Conservation (phyloP, 1,140 invertebrate genomes). For the Gryon sp. region DNA sequence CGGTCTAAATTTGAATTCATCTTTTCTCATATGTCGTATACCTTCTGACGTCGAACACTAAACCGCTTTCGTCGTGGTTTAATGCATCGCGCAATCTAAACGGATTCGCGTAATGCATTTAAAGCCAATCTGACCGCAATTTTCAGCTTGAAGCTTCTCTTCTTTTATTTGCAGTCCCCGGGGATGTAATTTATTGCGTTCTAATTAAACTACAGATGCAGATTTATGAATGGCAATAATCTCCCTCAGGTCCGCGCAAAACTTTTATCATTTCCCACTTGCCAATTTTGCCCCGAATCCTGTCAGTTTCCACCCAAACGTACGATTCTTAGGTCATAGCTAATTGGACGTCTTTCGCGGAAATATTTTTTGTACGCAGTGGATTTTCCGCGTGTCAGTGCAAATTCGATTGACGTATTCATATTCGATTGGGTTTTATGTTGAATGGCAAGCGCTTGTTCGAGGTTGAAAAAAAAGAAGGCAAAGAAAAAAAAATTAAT, state of each 20-base stretch:
- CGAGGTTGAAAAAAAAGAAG: too few relatives aligned
- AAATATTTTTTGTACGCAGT: too few relatives aligned
- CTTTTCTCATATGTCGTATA: constrained; percentile 40
- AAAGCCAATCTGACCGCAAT: constrained; percentile 44
- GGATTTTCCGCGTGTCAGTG: too few relatives aligned
- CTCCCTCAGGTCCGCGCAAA: not conserved
- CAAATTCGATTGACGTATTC: too few relatives aligned
- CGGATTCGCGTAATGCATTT: constrained; percentile 53
- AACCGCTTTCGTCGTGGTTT: constrained; percentile 53
- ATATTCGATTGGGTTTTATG: too few relatives aligned
- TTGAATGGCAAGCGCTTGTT: too few relatives aligned
- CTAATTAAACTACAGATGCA: constrained; percentile 47
- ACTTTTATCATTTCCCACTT: constrained; percentile 34
- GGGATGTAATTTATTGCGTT: constrained; percentile 41
- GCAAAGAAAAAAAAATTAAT: too few relatives aligned
- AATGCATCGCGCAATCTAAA: constrained; percentile 45
- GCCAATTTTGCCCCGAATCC: not conserved
- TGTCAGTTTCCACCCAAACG: too few relatives aligned
- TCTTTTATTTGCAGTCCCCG: constrained; percentile 26
- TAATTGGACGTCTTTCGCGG: too few relatives aligned
- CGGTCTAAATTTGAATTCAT: constrained; percentile 61
- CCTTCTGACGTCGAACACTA: constrained; percentile 40
- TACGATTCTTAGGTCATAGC: too few relatives aligned
- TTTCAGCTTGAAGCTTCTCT: not conserved
- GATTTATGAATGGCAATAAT: constrained; percentile 37